Evolutionary conservation across 2,888 invertebrate species (phyloP).

Genomic region (Dryobotodes eremita): DNA sequence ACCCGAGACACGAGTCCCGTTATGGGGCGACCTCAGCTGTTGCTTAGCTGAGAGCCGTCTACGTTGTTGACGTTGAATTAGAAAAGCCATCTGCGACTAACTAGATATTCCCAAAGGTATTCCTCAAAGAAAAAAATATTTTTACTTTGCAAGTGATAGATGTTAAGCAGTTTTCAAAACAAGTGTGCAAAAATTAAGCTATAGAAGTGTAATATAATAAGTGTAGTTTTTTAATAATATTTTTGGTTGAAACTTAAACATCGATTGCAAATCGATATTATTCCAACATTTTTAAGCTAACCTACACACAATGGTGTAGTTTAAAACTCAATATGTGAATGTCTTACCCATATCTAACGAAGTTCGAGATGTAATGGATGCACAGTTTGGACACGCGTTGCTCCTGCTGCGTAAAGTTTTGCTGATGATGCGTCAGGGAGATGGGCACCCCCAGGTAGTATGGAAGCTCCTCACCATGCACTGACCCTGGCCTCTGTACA

Average conservation of each 20-base stretch:
- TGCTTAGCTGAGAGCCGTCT: conserved; percentile 2
- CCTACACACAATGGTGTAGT: no score
- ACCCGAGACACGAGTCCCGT: background rate
- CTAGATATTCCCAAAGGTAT: background rate
- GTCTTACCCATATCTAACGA: conserved; percentile 96
- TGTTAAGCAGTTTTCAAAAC: background rate
- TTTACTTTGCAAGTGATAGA: background rate
- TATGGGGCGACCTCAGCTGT: conserved; percentile 14
- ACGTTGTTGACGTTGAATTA: conserved; percentile 26
- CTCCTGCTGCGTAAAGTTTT: conserved; percentile 95
- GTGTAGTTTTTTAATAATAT: background rate
- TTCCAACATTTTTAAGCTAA: no score
- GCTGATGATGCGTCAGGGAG: conserved; percentile 91
- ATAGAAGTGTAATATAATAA: background rate
- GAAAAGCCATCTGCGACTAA: conserved; percentile 31
- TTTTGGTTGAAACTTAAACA: background rate
- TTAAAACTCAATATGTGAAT: background rate
- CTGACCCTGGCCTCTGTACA: conserved; percentile 94
- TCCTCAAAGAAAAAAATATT: background rate
- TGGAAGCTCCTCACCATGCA: conserved; percentile 96
- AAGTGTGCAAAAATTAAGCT: background rate
- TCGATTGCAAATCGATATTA: background rate
- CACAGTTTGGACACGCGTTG: conserved; percentile 94
- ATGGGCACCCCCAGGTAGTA: conserved; percentile 96
- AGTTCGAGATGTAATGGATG: conserved; percentile 96